phyloP scores from a whole-genome alignment of 1,140 invertebrate species.

The Panagrolaimus sp. region DNA sequence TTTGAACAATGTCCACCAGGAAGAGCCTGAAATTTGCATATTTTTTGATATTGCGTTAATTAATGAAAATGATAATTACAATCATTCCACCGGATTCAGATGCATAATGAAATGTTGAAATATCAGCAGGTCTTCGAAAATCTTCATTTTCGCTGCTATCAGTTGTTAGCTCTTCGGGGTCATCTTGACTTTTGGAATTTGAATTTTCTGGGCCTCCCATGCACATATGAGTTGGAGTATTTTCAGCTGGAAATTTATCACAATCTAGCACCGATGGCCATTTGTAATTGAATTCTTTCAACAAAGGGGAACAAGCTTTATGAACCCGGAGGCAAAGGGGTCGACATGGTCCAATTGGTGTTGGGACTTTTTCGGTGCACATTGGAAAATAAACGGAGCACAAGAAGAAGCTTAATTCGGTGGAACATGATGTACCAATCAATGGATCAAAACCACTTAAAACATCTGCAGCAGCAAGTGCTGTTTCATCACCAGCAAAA shows the following conservation, averaged over 20 bases:
- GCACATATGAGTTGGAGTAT: conserved; percentile 33
- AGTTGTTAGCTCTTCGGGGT: not conserved
- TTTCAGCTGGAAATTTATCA: conserved; percentile 54
- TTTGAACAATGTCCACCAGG: conserved; percentile 8
- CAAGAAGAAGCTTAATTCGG: conserved; percentile 39
- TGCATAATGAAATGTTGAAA: not conserved
- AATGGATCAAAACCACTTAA: conserved; percentile 54
- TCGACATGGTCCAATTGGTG: conserved; percentile 61
- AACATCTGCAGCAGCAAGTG: conserved; percentile 65
- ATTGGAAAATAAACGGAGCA: conserved; percentile 60
- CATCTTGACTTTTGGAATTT: conserved; percentile 10
- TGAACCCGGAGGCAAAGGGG: conserved; percentile 62
- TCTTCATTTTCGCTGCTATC: not conserved
- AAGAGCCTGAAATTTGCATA: not conserved
- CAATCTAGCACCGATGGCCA: conserved; percentile 61
- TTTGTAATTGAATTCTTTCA: conserved; percentile 59
- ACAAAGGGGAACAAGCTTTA: conserved; percentile 60
- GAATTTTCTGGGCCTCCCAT: conserved; percentile 62
- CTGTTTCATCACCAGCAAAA: conserved; percentile 12
- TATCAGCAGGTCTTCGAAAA: not conserved
- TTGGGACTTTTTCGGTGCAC: conserved; percentile 62
- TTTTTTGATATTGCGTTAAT: not conserved
- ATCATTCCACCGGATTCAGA: conserved; percentile 7
- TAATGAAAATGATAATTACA: not conserved
- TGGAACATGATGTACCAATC: conserved; percentile 31